These are phyloP conservation scores for Emydocephalus ijimae DNA, from an alignment of 2,113 vertebrate species.

Conservation along the genomic window DNA sequence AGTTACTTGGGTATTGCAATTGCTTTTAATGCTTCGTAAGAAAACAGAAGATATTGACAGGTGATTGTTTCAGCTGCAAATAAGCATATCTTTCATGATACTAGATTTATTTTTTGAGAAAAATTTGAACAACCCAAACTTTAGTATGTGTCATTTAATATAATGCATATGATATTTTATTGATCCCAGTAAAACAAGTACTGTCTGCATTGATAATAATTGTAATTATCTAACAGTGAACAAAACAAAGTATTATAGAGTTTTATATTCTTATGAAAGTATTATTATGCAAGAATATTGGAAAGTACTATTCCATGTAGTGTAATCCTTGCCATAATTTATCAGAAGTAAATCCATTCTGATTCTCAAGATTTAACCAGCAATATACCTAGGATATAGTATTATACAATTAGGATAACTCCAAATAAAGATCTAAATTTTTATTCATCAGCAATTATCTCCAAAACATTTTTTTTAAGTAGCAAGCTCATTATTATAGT, in stretches of 20 bases:
- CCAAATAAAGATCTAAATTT: not conserved
- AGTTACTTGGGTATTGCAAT: not conserved
- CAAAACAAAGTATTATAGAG: not conserved
- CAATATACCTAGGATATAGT: not conserved
- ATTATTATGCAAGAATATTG: not conserved
- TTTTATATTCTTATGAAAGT: not conserved
- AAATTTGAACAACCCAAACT: not conserved
- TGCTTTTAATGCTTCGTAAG: not conserved
- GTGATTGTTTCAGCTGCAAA: not conserved
- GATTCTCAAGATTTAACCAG: not conserved
- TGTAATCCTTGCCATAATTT: not conserved
- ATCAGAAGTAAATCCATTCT: not conserved
- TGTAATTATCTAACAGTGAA: conserved; percentile 22
- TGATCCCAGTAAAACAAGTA: not conserved
- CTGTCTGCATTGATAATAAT: not conserved
- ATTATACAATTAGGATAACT: not conserved
- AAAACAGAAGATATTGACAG: not conserved
- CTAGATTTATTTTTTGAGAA: not conserved
- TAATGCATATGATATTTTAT: not conserved
- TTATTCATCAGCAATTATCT: not conserved
- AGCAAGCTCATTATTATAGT: not conserved
- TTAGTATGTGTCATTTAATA: not conserved
- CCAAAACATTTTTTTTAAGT: not conserved
- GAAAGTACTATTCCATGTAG: not conserved
- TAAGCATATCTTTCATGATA: not conserved